phyloP scores from a whole-genome alignment of 2,113 vertebrate genomes.

The Phaethornis superciliosus region DNA sequence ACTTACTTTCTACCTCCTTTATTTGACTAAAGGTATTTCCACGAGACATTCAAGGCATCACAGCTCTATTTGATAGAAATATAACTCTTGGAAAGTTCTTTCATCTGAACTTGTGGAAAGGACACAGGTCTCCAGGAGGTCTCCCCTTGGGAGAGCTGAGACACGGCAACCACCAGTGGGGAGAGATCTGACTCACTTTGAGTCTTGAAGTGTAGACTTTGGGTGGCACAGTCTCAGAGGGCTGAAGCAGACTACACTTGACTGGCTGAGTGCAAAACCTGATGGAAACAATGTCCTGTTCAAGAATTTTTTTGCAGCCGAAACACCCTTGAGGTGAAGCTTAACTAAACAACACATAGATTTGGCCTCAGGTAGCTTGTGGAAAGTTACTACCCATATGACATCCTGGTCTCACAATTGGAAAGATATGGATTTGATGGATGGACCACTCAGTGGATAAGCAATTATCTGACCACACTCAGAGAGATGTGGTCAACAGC shows the following conservation, averaged over 20 bases:
- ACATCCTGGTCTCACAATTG: no score
- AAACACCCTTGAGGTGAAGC: neutral
- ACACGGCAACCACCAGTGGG: fast-evolving
- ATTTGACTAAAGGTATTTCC: neutral
- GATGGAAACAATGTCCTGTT: neutral
- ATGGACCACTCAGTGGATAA: no score
- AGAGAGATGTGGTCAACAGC: no score
- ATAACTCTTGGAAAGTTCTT: no score
- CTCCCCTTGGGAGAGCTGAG: neutral
- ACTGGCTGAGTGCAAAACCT: neutral
- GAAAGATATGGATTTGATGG: no score
- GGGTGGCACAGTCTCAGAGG: neutral
- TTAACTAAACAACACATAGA: neutral
- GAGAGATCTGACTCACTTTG: fast-evolving
- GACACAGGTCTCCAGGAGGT: neutral
- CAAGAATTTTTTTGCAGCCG: neutral
- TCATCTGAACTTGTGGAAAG: neutral
- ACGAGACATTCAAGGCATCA: neutral
- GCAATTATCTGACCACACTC: no score
- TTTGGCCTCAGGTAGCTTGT: neutral
- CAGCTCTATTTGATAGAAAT: neutral
- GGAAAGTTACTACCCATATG: no score
- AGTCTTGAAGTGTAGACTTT: neutral
- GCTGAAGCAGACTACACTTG: neutral
- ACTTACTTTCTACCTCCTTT: neutral